Evolutionary conservation across 2,797 vertebrate genomes (phyloP).

Genomic region (Pogonophryne albipinna): DNA sequence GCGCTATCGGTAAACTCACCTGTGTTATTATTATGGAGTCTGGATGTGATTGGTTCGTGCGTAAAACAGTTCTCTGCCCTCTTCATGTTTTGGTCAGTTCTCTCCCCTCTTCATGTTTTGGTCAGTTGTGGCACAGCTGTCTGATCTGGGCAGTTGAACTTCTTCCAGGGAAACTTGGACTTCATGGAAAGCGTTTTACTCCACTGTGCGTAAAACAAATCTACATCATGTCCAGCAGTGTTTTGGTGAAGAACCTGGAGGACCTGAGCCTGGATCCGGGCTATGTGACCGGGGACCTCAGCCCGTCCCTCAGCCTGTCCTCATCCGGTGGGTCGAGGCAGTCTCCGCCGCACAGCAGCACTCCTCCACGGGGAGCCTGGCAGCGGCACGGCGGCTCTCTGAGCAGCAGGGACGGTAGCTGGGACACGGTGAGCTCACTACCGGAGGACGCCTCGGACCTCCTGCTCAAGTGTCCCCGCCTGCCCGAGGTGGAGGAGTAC

Average conservation of each 20-base stretch:
- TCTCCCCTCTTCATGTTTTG: too few relatives aligned
- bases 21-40: not conserved
- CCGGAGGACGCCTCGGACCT: slow-evolving; percentile 91
- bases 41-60: slow-evolving; percentile 59
- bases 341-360: slow-evolving; percentile 84
- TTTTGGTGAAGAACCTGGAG: slow-evolving; percentile 89
- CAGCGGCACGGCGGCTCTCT: slow-evolving; percentile 91
- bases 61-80: not conserved
- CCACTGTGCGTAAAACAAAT: slow-evolving; percentile 22
- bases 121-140: slow-evolving; percentile 8
- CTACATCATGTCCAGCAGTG: slow-evolving; percentile 84
- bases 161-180: not conserved
- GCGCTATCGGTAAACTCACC: slow-evolving; percentile 13
- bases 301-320: slow-evolving; percentile 91
- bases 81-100: not conserved
- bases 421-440: slow-evolving; percentile 93
- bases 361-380: slow-evolving; percentile 86
- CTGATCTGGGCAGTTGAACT: not conserved
- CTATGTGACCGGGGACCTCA: slow-evolving; percentile 91
- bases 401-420: slow-evolving; percentile 93
- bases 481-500: slow-evolving; percentile 93
- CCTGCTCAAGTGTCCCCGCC: slow-evolving; percentile 89
- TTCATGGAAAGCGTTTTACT: not conserved
- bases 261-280: slow-evolving; percentile 93
- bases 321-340: slow-evolving; percentile 85